A percentile compares a stretch with the other conserved stretches of the same genome.
Evolutionary conservation across 1,140 invertebrate genomes (phyloP).

Genomic region (Pseudomyrmex pallidus): DNA sequence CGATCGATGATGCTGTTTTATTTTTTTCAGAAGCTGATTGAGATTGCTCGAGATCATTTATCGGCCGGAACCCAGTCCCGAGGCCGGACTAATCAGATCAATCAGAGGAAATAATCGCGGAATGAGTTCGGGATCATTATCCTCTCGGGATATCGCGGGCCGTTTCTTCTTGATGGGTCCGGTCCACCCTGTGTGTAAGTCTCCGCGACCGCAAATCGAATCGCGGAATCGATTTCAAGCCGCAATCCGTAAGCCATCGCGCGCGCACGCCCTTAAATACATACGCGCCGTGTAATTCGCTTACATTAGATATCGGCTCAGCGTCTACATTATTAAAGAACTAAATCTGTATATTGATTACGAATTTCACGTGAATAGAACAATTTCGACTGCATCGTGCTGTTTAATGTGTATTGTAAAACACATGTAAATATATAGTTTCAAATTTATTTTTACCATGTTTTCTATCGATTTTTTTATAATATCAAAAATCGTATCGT

Average conservation of each 20-base stretch:
- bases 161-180: conserved; percentile 47
- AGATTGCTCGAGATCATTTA: conserved; percentile 83
- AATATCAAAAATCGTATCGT: background rate
- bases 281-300: conserved; percentile 45
- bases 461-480: conserved; percentile 3
- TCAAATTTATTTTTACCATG: background rate
- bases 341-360: background rate
- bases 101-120: conserved; percentile 81
- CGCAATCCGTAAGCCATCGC: conserved; percentile 21
- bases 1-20: conserved; percentile 74
- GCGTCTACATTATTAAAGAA: no score
- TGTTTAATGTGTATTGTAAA: conserved; percentile 6
- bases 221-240: conserved; percentile 76
- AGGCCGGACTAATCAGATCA: conserved; percentile 84
- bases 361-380: background rate
- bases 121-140: conserved; percentile 82
- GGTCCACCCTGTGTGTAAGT: conserved; percentile 53
- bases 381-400: background rate
- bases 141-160: conserved; percentile 54
- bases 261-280: conserved; percentile 56
- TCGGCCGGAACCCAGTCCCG: conserved; percentile 78
- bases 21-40: conserved; percentile 85
- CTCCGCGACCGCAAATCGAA: conserved; percentile 81
- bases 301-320: background rate
- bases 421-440: background rate